Evolutionary conservation across 2,113 vertebrate species (phyloP).

Genomic region (Aleadryas rufinucha): DNA sequence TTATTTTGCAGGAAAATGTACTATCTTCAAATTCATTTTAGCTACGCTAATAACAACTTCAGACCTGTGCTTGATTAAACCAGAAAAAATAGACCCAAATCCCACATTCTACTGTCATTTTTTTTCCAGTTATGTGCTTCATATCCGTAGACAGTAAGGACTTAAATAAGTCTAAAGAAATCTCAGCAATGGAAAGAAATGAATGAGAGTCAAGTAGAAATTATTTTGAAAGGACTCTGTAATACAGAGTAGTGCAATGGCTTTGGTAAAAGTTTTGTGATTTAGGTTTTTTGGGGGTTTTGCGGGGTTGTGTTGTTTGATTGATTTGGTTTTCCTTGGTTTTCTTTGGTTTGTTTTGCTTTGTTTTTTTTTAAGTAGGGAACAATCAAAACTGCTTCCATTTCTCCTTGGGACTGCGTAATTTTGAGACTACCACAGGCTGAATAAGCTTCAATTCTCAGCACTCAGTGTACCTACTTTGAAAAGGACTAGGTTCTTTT

Average conservation of each 20-base stretch:
- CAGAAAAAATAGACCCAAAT: background rate
- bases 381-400: background rate
- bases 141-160: background rate
- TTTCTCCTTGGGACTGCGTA: background rate
- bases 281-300: background rate
- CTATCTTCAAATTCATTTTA: background rate
- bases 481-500: background rate
- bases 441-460: background rate
- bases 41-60: background rate
- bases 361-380: background rate
- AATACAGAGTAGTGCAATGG: background rate
- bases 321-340: accelerated
- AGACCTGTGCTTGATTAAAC: background rate
- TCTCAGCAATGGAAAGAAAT: background rate
- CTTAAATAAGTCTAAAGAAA: background rate
- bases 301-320: background rate
- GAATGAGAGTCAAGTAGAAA: background rate
- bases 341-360: accelerated
- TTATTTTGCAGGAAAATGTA: background rate
- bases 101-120: background rate
- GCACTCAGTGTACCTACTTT: background rate
- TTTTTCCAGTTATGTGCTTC: background rate
- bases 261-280: background rate
- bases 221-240: background rate
- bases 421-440: background rate